A percentile compares a stretch with the other conserved stretches of the same genome.
Conservation (phyloP, 2,113 vertebrate species). For the Crotalus helleri region DNA sequence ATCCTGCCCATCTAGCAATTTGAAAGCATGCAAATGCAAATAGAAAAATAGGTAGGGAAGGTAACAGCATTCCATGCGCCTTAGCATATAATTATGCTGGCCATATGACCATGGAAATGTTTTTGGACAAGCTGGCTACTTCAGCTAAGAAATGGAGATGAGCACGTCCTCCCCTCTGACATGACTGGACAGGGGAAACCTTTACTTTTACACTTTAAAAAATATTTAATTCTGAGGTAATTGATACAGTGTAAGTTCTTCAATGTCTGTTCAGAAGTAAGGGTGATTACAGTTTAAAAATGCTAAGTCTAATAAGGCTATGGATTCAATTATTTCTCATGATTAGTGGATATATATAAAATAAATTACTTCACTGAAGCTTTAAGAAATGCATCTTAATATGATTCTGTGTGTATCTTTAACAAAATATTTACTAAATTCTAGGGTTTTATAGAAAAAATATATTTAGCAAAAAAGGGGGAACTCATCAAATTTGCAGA, state of each 20-base stretch:
- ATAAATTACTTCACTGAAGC: background rate
- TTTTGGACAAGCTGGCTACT: background rate
- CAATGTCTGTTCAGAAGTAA: background rate
- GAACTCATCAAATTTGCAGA: too few relatives aligned
- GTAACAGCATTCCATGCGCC: background rate
- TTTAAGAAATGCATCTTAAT: background rate
- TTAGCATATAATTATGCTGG: background rate
- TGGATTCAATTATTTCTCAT: background rate
- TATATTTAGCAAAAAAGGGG: too few relatives aligned
- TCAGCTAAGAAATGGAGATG: background rate
- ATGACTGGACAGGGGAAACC: background rate
- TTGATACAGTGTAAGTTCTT: background rate
- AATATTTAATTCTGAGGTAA: background rate
- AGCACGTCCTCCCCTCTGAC: background rate
- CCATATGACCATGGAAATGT: background rate
- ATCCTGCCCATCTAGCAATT: background rate
- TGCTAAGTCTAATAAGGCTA: background rate
- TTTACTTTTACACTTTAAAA: background rate
- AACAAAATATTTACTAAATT: background rate
- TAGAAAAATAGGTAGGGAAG: background rate
- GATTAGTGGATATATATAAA: background rate
- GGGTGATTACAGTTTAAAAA: background rate
- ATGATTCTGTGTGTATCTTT: background rate
- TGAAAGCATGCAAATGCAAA: background rate
- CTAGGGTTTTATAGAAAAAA: background rate